These are phyloP conservation scores for Belgica antarctica DNA, from an alignment of 2,888 invertebrate species.

Conservation along the genomic window DNA sequence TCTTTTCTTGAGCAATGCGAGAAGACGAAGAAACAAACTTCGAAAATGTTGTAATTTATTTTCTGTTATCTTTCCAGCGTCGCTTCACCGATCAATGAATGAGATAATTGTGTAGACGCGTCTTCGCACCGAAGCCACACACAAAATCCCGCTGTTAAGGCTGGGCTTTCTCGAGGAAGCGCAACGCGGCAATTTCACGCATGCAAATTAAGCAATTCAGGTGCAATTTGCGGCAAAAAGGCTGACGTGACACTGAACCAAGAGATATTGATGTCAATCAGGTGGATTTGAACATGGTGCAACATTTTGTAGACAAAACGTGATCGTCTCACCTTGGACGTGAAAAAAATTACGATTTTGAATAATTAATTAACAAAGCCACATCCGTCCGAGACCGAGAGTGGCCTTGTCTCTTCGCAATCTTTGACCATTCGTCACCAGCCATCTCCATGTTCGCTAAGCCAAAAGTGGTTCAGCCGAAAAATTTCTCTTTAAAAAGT, in stretches of 20 bases:
- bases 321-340: not conserved
- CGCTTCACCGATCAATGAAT: slow-evolving; percentile 26
- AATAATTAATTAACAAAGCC: slow-evolving; percentile 7
- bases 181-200: not conserved
- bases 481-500: slow-evolving; percentile 21
- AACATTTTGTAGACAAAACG: not conserved
- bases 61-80: not conserved
- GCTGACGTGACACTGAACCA: not conserved
- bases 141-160: not conserved
- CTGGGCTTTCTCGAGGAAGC: not conserved
- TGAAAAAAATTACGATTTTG: too few species aligned
- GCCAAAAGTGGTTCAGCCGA: not conserved
- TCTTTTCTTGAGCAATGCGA: not conserved
- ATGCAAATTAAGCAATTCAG: not conserved
- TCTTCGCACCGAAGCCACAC: too few species aligned
- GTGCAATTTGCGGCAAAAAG: not conserved
- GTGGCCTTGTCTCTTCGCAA: not conserved
- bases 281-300: too few species aligned
- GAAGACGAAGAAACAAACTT: not conserved
- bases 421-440: not conserved
- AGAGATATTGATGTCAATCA: too few species aligned
- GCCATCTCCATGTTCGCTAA: not conserved
- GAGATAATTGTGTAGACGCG: slow-evolving; percentile 29
- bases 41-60: slow-evolving; percentile 13
- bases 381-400: not conserved